These are phyloP conservation scores for Tetragonisca angustula DNA, from an alignment of 2,888 invertebrate genomes.

Conservation along the genomic window DNA sequence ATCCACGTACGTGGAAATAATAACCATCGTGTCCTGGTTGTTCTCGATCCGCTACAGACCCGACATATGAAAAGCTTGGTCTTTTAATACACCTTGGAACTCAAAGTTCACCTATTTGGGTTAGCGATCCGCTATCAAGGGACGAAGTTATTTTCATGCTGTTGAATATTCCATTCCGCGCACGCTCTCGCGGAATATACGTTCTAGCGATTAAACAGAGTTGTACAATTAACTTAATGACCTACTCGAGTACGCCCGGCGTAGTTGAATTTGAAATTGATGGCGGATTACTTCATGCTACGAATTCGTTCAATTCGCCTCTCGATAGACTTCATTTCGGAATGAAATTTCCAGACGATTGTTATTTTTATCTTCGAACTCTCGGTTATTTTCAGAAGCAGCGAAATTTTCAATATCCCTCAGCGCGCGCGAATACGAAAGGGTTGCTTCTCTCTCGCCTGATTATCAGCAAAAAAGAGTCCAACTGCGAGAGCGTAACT, in stretches of 20 bases:
- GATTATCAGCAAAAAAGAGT: constrained; percentile 9
- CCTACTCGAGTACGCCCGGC: background rate
- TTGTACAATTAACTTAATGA: constrained; percentile 10
- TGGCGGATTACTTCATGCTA: background rate
- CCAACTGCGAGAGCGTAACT: background rate
- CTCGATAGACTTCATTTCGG: background rate
- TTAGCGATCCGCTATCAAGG: background rate
- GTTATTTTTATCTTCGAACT: no score
- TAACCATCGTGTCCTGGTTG: background rate
- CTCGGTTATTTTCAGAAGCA: no score
- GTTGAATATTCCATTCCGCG: constrained; percentile 4
- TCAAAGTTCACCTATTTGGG: background rate
- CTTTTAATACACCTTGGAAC: background rate
- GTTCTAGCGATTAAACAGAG: background rate
- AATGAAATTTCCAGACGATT: background rate
- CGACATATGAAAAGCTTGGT: background rate
- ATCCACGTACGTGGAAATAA: no score
- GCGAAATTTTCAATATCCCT: no score
- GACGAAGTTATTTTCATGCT: background rate
- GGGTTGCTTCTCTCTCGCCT: background rate
- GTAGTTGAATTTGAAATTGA: background rate
- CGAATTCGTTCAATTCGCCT: background rate
- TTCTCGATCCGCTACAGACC: background rate
- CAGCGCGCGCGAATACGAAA: no score
- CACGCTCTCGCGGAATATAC: background rate